Evolutionary conservation across 2,888 invertebrate genomes (phyloP).

Genomic region (Zaprionus bogoriensis): DNA sequence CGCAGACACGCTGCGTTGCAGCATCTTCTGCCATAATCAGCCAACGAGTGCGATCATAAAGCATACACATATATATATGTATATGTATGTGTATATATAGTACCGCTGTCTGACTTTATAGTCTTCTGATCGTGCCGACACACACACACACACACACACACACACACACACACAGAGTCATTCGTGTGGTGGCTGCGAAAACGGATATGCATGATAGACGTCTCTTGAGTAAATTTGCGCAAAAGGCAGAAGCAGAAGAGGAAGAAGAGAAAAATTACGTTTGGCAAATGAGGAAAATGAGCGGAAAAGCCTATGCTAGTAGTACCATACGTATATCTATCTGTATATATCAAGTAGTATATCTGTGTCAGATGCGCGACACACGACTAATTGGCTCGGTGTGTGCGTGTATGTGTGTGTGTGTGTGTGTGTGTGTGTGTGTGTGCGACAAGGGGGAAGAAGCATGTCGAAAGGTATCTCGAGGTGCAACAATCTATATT

Average conservation of each 20-base stretch:
- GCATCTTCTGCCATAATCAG: constrained; percentile 40
- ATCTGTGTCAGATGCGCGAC: constrained; percentile 65
- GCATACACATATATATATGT: not conserved
- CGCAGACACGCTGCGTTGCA: constrained; percentile 20
- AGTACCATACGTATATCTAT: not conserved
- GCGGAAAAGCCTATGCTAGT: constrained; percentile 60
- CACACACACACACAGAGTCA: constrained; percentile 16
- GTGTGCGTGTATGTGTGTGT: constrained; percentile 14
- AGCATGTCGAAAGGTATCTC: not conserved
- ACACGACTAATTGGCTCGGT: constrained; percentile 64
- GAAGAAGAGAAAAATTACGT: constrained; percentile 30
- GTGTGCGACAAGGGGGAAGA: not conserved
- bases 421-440: not conserved
- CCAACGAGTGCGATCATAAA: constrained; percentile 10
- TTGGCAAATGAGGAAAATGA: constrained; percentile 67
- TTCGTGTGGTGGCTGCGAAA: constrained; percentile 37
- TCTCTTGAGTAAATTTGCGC: constrained; percentile 29
- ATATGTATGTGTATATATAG: constrained; percentile 5
- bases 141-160: constrained; percentile 17
- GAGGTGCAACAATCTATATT: not conserved
- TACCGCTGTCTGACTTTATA: constrained; percentile 33
- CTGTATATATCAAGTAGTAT: too few species aligned
- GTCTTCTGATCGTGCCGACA: constrained; percentile 68
- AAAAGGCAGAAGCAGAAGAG: constrained; percentile 16
- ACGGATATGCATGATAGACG: constrained; percentile 69